Percentiles rank a stretch among this genome's conserved stretches.
Conservation (phyloP, 1,140 invertebrate species). For the Drosophila guanche region DNA sequence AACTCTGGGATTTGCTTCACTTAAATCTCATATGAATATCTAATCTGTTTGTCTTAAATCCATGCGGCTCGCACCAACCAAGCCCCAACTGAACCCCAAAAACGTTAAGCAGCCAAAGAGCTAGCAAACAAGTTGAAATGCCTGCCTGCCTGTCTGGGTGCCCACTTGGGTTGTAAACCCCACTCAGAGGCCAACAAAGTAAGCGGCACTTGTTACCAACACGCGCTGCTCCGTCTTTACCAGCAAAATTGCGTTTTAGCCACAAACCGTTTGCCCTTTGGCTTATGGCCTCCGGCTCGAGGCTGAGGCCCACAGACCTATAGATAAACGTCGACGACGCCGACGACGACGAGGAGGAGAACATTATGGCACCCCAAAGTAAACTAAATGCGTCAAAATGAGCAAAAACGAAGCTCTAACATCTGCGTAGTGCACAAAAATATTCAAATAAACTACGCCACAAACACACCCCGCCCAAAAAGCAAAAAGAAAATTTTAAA, state of each 20-base stretch:
- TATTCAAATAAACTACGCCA: conserved; percentile 28
- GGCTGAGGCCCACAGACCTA: not conserved
- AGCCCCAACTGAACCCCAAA: not conserved
- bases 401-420: conserved; percentile 11
- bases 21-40: conserved; percentile 40
- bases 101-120: conserved; percentile 9
- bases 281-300: conserved; percentile 29
- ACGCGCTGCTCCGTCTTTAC: conserved; percentile 18
- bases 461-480: too few species aligned
- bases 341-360: not conserved
- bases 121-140: conserved; percentile 28
- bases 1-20: conserved; percentile 1
- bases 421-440: conserved; percentile 23
- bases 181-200: conserved; percentile 37
- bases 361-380: conserved; percentile 35
- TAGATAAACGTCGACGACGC: not conserved
- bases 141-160: not conserved
- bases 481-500: conserved; percentile 23
- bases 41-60: conserved; percentile 47
- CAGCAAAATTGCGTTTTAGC: conserved; percentile 45
- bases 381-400: conserved; percentile 40
- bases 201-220: conserved; percentile 53
- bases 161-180: conserved; percentile 1
- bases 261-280: conserved; percentile 51
- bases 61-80: not conserved